Evolutionary conservation across 2,113 vertebrate genomes (phyloP).

Genomic region (Otus sunia): DNA sequence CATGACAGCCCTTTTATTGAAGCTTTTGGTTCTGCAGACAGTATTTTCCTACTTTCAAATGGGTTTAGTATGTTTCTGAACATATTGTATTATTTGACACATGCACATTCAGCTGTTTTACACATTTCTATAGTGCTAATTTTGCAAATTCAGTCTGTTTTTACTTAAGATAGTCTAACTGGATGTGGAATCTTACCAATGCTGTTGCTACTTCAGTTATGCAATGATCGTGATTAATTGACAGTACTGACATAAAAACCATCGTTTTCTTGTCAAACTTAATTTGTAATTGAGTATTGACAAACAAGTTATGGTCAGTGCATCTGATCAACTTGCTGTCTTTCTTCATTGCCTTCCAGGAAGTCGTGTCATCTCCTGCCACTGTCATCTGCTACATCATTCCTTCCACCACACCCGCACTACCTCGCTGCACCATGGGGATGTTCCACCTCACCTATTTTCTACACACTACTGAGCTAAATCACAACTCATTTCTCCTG

Average conservation of each 20-base stretch:
- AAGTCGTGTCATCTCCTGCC: background rate
- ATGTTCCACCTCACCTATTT: background rate
- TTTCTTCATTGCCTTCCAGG: background rate
- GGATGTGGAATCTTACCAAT: background rate
- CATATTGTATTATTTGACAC: background rate
- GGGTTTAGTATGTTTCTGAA: background rate
- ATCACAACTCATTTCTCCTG: background rate
- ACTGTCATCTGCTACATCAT: background rate
- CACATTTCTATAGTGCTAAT: background rate
- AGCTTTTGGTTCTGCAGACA: background rate
- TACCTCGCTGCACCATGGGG: background rate
- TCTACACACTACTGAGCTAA: background rate
- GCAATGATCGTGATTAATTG: background rate
- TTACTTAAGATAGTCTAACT: background rate
- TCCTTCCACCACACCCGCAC: background rate
- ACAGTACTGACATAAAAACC: background rate
- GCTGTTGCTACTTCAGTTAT: background rate
- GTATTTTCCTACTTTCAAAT: background rate
- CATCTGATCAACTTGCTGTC: background rate
- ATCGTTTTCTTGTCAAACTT: background rate
- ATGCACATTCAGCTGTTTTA: background rate
- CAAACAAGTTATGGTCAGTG: background rate
- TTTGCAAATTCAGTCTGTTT: background rate
- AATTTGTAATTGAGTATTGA: background rate
- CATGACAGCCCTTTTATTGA: background rate